Base-by-base conservation (phyloP, 2,113 vertebrate genomes). In the Calyptommatus sinebrachiatus region DNA sequence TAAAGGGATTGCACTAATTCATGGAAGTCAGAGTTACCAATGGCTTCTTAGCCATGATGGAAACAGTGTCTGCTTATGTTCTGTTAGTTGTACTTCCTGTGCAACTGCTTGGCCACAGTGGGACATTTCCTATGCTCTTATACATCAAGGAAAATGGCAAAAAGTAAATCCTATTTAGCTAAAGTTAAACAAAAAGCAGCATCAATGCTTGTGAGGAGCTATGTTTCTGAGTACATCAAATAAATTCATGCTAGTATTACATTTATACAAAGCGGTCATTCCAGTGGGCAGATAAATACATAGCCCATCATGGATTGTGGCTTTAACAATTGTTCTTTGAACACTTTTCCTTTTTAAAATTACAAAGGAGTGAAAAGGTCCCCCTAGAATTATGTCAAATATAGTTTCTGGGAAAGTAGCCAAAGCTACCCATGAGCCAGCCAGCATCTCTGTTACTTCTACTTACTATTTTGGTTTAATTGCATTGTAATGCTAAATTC, bases 401-500 rank as follows among this genome's bases (percentile, higher is more conserved):
- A 62, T 6, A 78, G 8, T 66, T 83, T 72, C 28, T 82, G 24
- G 62, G 14, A 71, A 63, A 57, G 20, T 79, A 81, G 78, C 79
- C 14, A 84, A 2, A 72, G 61, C 16, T 26, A 71, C 50, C 71
- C 50, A 11, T 76, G 14, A 84, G 21, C 45, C 83, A 5, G 72
- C 3, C 46, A 2, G 48, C 8, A 57, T 57, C 53, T 18, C 53
- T 18, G 31, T 46, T 26, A 72, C 11, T 22, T 31, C 81, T 73
- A 62, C 63, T 26, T 76, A 84, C 16, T 11, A 87, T 74, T 76
- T 1, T 81, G 35, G 67, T 81, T 60, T 62, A 80, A 73, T 78
- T 80, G 62, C 21, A 82, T 79, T 86, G 46, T 2, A 89, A 85
- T 31, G 78, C 76, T 46, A 69, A 28, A 61, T 86, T 65, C 48